Percentiles rank a stretch among this genome's conserved stretches.
phyloP scores from a whole-genome alignment of 2,113 vertebrate genomes.

The Parotia lawesii region DNA sequence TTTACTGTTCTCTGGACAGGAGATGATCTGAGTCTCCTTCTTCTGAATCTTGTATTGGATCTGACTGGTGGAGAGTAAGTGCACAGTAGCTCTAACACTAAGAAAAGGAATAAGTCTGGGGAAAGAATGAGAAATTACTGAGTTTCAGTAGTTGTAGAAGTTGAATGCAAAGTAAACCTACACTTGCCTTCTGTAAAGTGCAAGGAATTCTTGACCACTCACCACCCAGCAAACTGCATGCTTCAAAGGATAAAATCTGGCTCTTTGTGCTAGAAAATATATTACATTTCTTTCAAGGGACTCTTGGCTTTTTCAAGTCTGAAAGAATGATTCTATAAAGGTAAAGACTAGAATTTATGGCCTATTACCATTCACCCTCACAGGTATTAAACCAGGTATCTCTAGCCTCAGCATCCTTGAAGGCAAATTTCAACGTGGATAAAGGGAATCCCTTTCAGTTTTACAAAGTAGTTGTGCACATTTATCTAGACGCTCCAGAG shows the following conservation, averaged over 20 bases:
- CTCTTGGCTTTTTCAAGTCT: slow-evolving; percentile 5
- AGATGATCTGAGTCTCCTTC: background rate
- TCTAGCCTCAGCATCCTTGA: background rate
- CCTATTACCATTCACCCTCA: background rate
- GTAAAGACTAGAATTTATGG: background rate
- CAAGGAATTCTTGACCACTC: background rate
- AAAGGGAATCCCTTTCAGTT: slow-evolving; percentile 26
- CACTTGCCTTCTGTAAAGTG: background rate
- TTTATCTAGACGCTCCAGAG: background rate
- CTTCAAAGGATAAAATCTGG: background rate
- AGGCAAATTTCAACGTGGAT: slow-evolving; percentile 25
- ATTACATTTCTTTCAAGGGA: background rate
- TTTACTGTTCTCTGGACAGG: background rate
- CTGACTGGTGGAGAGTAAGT: background rate
- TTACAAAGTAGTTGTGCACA: slow-evolving; percentile 14
- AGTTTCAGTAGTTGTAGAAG: background rate
- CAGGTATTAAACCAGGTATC: background rate
- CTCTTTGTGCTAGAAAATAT: slow-evolving; percentile 10
- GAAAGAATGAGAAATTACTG: background rate
- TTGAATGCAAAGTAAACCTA: background rate
- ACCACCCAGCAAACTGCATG: background rate
- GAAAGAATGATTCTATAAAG: background rate
- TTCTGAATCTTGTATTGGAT: background rate
- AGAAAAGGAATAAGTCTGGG: background rate
- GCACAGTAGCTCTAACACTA: background rate